A percentile compares a stretch with the other conserved stretches of the same genome.
These are phyloP conservation scores for Mythimna loreyi DNA, from an alignment of 2,888 invertebrate species.

Conservation along the genomic window DNA sequence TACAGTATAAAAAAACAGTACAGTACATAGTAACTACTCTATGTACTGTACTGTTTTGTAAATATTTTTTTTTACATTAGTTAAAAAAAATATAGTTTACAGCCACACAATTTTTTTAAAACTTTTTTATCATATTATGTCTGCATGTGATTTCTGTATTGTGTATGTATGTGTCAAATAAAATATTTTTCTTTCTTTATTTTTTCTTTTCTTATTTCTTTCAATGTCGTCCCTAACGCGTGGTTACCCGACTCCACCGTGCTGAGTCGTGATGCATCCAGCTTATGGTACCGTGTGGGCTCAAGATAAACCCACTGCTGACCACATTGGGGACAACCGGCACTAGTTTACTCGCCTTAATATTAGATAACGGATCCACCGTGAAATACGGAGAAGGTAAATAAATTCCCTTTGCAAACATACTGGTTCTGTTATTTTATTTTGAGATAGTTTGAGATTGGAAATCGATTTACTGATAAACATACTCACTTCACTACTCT, in stretches of 20 bases:
- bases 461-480: slow-evolving; percentile 14
- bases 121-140: too few relatives aligned
- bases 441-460: slow-evolving; percentile 9
- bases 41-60: too few relatives aligned
- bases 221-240: slow-evolving; percentile 10
- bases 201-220: too few relatives aligned
- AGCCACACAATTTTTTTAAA: too few relatives aligned
- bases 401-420: slow-evolving; percentile 40
- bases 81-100: too few relatives aligned
- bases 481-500: too few relatives aligned
- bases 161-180: too few relatives aligned
- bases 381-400: slow-evolving; percentile 33
- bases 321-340: slow-evolving; percentile 52
- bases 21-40: too few relatives aligned
- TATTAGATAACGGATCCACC: slow-evolving; percentile 51
- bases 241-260: slow-evolving; percentile 64
- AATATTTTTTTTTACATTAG: too few relatives aligned
- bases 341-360: slow-evolving; percentile 55
- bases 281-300: slow-evolving; percentile 69
- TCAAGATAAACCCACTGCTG: slow-evolving; percentile 67
- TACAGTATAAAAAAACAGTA: too few relatives aligned
- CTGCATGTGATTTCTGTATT: too few relatives aligned
- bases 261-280: slow-evolving; percentile 69
- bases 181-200: too few relatives aligned
- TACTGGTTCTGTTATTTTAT: slow-evolving; percentile 23